Percentiles rank a stretch among this genome's conserved stretches.
phyloP scores from a whole-genome alignment of 2,888 invertebrate genomes.

The Drosophila subquinaria region DNA sequence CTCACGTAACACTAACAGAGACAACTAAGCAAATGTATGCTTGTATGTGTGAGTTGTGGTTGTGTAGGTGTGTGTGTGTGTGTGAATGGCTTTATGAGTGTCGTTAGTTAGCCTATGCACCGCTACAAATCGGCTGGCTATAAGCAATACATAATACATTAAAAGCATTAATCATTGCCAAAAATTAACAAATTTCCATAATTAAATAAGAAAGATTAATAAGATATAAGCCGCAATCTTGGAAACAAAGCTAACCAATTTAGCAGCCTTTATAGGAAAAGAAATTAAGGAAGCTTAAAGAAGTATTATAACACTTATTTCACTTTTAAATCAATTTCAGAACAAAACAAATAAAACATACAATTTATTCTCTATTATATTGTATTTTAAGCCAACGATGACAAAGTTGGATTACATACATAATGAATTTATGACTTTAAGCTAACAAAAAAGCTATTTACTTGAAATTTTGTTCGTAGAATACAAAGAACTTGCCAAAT shows the following conservation, averaged over 20 bases:
- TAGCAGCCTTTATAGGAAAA: background rate
- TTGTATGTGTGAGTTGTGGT: constrained; percentile 3
- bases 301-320: background rate
- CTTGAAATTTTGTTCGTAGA: background rate
- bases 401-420: constrained; percentile 5
- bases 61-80: constrained; percentile 1
- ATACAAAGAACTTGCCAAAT: constrained; percentile 9
- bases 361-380: background rate
- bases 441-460: background rate
- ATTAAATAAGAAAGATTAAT: constrained; percentile 6
- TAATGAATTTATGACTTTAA: constrained; percentile 15
- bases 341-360: background rate
- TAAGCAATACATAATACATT: constrained; percentile 56
- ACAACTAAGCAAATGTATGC: constrained; percentile 41
- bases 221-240: constrained; percentile 1
- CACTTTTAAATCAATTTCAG: background rate
- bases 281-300: background rate
- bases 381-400: constrained; percentile 2
- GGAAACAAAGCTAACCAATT: background rate
- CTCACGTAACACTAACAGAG: constrained; percentile 54
- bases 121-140: constrained; percentile 54
- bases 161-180: constrained; percentile 54
- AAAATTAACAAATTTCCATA: constrained; percentile 32
- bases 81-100: constrained; percentile 20
- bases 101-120: constrained; percentile 68